phyloP scores from a whole-genome alignment of 23 tunicate species.

The Trididemnum clinides region DNA sequence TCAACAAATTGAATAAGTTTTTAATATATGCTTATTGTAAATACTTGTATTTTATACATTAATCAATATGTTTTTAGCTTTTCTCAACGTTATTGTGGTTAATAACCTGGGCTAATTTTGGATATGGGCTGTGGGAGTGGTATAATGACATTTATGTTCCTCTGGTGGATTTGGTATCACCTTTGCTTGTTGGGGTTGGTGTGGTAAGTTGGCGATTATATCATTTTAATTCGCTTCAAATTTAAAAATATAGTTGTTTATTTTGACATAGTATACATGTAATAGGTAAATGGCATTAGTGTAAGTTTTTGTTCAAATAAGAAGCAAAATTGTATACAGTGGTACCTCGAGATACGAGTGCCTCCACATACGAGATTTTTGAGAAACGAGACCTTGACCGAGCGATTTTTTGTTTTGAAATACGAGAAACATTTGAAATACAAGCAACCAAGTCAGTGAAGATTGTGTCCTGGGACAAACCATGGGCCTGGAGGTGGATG shows the following conservation, averaged over 20 bases:
- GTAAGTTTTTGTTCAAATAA: no score
- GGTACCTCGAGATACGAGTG: background rate
- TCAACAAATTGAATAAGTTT: no score
- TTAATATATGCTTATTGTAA: no score
- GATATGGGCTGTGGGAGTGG: slow-evolving; percentile 45
- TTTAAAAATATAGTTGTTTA: no score
- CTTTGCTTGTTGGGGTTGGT: slow-evolving; percentile 40
- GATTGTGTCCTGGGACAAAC: no score
- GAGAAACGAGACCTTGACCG: background rate
- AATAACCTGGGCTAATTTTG: slow-evolving; percentile 39
- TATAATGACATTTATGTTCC: slow-evolving; percentile 11
- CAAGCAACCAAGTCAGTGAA: no score
- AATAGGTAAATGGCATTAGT: no score
- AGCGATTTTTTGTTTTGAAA: no score
- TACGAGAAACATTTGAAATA: no score
- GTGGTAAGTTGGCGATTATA: slow-evolving; percentile 36
- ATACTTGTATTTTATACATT: no score
- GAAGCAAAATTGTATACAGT: background rate
- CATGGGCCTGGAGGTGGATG: no score
- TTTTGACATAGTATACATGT: no score
- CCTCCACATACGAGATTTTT: background rate
- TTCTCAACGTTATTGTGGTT: slow-evolving; percentile 28
- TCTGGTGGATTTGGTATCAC: slow-evolving; percentile 49
- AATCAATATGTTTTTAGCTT: slow-evolving; percentile 1
- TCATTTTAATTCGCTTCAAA: background rate